Evolutionary conservation across 2,797 vertebrate genomes (phyloP), one percentile per base, ranked within the genome.

Genomic region (Eospalax fontanierii): DNA sequence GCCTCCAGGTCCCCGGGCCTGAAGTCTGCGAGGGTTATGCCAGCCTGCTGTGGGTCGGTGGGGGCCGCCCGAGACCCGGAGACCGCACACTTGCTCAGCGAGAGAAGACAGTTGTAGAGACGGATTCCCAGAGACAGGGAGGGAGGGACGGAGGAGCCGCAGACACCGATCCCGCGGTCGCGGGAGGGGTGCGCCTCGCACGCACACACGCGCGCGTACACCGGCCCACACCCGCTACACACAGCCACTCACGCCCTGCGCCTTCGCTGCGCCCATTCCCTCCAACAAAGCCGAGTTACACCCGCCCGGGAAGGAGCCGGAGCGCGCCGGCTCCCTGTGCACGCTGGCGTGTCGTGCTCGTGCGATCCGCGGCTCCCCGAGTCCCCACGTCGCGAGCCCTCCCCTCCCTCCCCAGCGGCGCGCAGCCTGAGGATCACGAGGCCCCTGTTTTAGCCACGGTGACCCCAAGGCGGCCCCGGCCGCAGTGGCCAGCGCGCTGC

Each of bases 21-120:
- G 85, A 33, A 0, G 38, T 71, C 26, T 22, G 79, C 57, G 40
- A 71, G 46, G 14, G 63, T 35, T n/a, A 75, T 3, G 85, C 82
- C 59, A 86, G 93, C 89, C 90, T 96, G 97, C 95, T 63, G 92
- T 73, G 86, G 94, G 94, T 65, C 79, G 9, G 89, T 89, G 80
- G 85, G 93, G 80, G 84, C 68, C 83, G 18, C 35, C 61, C 18
- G 79, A 90, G 88, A 80, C 54, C 70, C 78, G 3, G 81, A 28
- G 84, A 83, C 63, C 74, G 89, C 86, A 75, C 35, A 68, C 84
- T 40, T 68, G 84, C 84, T 38, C 3, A 26, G 78, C 89, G 90
- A 61, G 65, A 91, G 93, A 81, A 84, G 85, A 89, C 93, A 66
- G 96, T 79, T 57, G 93, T 68, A 70, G 92, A 96, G 93, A 91